A percentile compares a stretch with the other conserved stretches of the same genome.
Evolutionary conservation across 37 sponge, comb jelly and placozoan genomes (phyloP).

Genomic region (Haliclona indistincta): DNA sequence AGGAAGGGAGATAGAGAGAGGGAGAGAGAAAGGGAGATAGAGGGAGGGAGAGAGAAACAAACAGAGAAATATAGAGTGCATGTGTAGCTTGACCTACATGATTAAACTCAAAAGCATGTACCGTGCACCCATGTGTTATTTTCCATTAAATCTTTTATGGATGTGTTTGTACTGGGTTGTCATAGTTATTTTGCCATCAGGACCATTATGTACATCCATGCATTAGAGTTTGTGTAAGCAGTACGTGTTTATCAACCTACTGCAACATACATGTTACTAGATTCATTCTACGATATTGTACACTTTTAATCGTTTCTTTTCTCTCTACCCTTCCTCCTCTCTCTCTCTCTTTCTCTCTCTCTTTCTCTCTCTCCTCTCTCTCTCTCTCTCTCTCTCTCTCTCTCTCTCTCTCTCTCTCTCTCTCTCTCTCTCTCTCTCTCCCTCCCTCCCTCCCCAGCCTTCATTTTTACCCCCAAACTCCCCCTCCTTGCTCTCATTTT

Average conservation of each 20-base stretch:
- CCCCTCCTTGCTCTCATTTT: not conserved
- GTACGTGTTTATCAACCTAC: conserved; percentile 21
- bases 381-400: conserved; percentile 21
- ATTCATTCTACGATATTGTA: conserved; percentile 19
- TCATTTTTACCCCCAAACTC: not conserved
- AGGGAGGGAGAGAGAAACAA: no score
- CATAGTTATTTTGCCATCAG: no score
- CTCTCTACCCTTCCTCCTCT: not conserved
- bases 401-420: not conserved
- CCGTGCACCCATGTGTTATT: no score
- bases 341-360: conserved; percentile 10
- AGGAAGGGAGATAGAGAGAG: no score
- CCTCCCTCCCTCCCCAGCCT: not conserved
- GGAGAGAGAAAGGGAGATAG: no score
- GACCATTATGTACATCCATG: no score
- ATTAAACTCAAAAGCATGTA: no score
- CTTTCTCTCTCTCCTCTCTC: conserved; percentile 33
- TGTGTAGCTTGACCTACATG: no score
- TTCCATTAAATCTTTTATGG: no score
- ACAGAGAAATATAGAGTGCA: no score
- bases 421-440: not conserved
- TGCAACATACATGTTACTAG: conserved; percentile 16
- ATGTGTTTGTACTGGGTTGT: conserved; percentile 9
- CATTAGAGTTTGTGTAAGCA: no score
- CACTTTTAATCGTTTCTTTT: not conserved